Conservation (phyloP, 2,797 vertebrate genomes). For the Acropternis orthonyx region DNA sequence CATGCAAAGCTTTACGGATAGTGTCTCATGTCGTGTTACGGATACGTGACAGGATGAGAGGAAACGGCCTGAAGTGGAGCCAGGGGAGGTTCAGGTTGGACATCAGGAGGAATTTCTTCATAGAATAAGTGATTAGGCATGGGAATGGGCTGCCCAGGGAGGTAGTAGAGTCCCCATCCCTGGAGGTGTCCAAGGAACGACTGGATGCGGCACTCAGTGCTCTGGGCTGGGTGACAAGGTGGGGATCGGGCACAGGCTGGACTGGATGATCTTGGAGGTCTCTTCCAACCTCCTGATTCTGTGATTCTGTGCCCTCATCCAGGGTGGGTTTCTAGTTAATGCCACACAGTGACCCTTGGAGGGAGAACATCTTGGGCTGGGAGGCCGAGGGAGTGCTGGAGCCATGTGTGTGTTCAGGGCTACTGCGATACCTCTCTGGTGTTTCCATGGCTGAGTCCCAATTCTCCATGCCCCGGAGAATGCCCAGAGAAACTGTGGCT, state of each 20-base stretch:
- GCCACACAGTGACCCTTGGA: fast-evolving
- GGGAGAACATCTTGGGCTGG: background rate
- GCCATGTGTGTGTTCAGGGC: background rate
- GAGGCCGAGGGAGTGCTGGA: fast-evolving
- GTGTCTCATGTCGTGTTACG: fast-evolving
- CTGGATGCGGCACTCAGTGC: fast-evolving
- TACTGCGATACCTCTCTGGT: fast-evolving
- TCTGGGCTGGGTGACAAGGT: background rate
- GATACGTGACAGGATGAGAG: background rate
- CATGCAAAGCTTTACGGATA: fast-evolving
- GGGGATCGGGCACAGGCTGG: fast-evolving
- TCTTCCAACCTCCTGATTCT: background rate
- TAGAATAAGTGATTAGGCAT: background rate
- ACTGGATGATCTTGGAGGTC: background rate
- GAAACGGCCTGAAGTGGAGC: background rate
- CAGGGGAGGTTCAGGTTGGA: background rate
- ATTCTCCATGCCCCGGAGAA: background rate
- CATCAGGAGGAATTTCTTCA: background rate
- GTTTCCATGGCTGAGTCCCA: background rate
- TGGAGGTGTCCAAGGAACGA: background rate
- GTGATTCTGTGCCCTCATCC: background rate
- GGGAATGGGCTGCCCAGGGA: background rate
- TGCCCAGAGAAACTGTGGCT: background rate
- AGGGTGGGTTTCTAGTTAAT: background rate
- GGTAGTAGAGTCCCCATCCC: background rate